Evolutionary conservation across 2,113 vertebrate genomes (phyloP).

Genomic region (Psettodes erumei): DNA sequence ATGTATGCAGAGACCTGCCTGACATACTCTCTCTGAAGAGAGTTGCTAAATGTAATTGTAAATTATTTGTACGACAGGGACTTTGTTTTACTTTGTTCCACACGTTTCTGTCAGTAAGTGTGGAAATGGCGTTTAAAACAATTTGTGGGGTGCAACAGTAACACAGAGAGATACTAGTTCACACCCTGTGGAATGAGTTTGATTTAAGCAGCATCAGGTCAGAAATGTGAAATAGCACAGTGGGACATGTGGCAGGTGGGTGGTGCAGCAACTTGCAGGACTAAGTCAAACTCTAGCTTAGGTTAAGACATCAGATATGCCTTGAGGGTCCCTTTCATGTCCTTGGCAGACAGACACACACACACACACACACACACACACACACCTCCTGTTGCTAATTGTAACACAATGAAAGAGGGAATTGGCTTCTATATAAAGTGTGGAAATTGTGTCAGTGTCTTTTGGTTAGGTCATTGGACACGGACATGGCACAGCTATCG

Average conservation of each 20-base stretch:
- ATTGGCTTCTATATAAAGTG: slow-evolving; percentile 30
- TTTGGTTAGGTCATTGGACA: slow-evolving; percentile 47
- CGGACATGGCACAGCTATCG: slow-evolving; percentile 16
- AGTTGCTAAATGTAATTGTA: background rate
- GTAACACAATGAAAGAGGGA: slow-evolving; percentile 28
- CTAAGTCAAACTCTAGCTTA: background rate
- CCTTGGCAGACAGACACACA: slow-evolving; percentile 34
- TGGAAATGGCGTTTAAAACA: too few relatives aligned
- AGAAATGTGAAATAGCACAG: background rate
- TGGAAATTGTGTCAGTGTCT: slow-evolving; percentile 47
- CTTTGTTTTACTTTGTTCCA: too few relatives aligned
- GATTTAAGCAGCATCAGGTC: too few relatives aligned
- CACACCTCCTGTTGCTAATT: slow-evolving; percentile 25
- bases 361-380: too few relatives aligned
- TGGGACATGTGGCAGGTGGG: background rate
- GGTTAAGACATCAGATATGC: slow-evolving; percentile 10
- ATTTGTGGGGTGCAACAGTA: too few relatives aligned
- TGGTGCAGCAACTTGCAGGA: background rate
- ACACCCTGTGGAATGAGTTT: too few relatives aligned
- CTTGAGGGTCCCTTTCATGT: slow-evolving; percentile 32
- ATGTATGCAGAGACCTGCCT: background rate
- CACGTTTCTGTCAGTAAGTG: too few relatives aligned
- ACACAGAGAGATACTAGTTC: too few relatives aligned
- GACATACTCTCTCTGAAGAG: background rate
- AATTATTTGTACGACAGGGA: background rate